phyloP scores from a whole-genome alignment of 2,797 vertebrate genomes.

The Propithecus perrieri region DNA sequence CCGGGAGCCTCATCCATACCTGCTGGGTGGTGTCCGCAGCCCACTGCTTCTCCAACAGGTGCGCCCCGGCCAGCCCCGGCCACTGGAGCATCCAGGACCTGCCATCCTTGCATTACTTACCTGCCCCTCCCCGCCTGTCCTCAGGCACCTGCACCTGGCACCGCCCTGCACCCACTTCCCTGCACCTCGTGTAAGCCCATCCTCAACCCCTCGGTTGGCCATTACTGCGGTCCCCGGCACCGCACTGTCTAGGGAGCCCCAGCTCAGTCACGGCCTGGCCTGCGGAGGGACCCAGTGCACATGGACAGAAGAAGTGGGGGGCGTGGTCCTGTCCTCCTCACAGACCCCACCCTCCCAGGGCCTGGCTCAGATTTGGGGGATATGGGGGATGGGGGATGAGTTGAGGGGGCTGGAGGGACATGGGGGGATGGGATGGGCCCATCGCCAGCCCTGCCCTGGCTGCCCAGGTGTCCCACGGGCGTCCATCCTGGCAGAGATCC shows the following conservation, averaged over 20 bases:
- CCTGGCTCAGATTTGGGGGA: background rate
- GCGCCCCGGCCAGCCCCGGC: background rate
- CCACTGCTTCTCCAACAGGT: conserved; percentile 96
- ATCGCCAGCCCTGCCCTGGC: rapidly evolving
- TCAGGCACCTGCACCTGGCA: too few species aligned
- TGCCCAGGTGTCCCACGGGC: background rate
- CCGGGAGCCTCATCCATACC: conserved; percentile 92
- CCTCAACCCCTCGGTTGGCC: too few species aligned
- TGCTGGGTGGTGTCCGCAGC: conserved; percentile 96
- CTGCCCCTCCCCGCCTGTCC: background rate
- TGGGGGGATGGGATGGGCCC: background rate
- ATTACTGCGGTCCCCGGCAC: too few species aligned
- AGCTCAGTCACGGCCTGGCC: background rate
- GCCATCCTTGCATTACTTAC: background rate
- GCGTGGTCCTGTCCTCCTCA: rapidly evolving
- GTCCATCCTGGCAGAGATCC: background rate
- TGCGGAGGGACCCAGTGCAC: background rate
- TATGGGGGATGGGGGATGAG: too few species aligned
- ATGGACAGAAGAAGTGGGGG: rapidly evolving
- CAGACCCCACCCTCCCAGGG: background rate
- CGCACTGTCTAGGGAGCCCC: background rate
- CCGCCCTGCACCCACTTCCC: background rate
- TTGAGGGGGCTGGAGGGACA: background rate
- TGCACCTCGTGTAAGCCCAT: background rate
- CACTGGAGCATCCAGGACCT: background rate